Evolutionary conservation across 1,140 invertebrate species (phyloP).

Genomic region (Microplitis demolitor): DNA sequence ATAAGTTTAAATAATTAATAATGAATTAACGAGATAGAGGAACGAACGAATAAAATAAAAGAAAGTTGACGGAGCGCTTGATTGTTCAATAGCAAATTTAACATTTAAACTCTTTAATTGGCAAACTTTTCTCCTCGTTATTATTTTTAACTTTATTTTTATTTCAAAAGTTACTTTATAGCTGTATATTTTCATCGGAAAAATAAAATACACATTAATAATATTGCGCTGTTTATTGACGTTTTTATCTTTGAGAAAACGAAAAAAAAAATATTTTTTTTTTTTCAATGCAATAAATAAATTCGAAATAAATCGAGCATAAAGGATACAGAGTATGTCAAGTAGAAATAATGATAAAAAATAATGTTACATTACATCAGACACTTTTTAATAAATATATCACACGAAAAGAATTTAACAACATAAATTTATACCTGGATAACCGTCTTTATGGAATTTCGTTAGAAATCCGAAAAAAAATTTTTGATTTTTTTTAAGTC

Average conservation of each 20-base stretch:
- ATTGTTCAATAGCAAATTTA: not conserved
- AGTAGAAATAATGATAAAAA: slow-evolving; percentile 25
- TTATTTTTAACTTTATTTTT: not conserved
- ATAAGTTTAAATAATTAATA: too few species aligned
- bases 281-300: not conserved
- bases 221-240: not conserved
- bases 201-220: not conserved
- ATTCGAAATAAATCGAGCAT: slow-evolving; percentile 4
- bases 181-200: not conserved
- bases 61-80: not conserved
- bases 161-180: not conserved
- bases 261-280: not conserved
- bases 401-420: not conserved
- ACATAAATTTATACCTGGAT: not conserved
- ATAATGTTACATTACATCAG: slow-evolving; percentile 30
- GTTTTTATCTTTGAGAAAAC: not conserved
- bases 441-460: too few species aligned
- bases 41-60: too few species aligned
- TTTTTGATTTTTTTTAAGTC: too few species aligned
- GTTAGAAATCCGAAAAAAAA: too few species aligned
- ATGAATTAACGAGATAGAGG: too few species aligned
- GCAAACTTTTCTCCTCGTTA: not conserved
- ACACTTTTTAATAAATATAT: not conserved
- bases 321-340: not conserved
- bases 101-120: slow-evolving; percentile 1